A percentile compares a stretch with the other conserved stretches of the same genome.
Conservation (phyloP, 2,888 invertebrate genomes). For the Ferdinandea cuprea region DNA sequence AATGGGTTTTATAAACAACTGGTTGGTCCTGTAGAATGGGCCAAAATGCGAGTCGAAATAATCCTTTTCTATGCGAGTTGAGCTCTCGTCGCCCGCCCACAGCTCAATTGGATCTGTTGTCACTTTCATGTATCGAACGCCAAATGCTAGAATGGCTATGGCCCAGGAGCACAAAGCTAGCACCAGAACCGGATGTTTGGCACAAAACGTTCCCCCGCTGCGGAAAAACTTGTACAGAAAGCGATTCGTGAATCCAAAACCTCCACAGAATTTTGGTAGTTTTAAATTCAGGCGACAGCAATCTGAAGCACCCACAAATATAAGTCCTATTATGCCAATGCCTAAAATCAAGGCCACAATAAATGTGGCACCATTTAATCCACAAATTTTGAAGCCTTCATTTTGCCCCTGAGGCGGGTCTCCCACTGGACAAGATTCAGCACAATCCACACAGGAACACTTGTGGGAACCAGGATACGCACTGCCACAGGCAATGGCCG, state of each 20-base stretch:
- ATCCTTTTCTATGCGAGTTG: slow-evolving; percentile 91
- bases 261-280: slow-evolving; percentile 78
- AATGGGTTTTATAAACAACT: slow-evolving; percentile 90
- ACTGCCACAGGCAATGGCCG: slow-evolving; percentile 85
- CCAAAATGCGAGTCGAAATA: slow-evolving; percentile 94
- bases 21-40: slow-evolving; percentile 95
- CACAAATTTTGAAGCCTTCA: slow-evolving; percentile 84
- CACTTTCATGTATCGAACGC: slow-evolving; percentile 87
- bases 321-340: slow-evolving; percentile 79
- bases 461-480: slow-evolving; percentile 84
- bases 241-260: slow-evolving; percentile 78
- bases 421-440: slow-evolving; percentile 85
- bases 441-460: slow-evolving; percentile 92
- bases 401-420: slow-evolving; percentile 82
- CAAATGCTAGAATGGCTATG: slow-evolving; percentile 85
- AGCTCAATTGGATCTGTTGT: slow-evolving; percentile 96
- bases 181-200: slow-evolving; percentile 87
- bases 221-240: slow-evolving; percentile 82
- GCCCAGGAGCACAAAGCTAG: slow-evolving; percentile 87
- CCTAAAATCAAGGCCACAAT: slow-evolving; percentile 85
- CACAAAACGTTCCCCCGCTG: slow-evolving; percentile 85
- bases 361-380: slow-evolving; percentile 87
- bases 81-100: slow-evolving; percentile 94
- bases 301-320: slow-evolving; percentile 75
- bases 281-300: slow-evolving; percentile 70